Percentiles rank a stretch among this genome's conserved stretches.
phyloP scores from a whole-genome alignment of 2,888 invertebrate species.

The Nephrotoma flavescens region DNA sequence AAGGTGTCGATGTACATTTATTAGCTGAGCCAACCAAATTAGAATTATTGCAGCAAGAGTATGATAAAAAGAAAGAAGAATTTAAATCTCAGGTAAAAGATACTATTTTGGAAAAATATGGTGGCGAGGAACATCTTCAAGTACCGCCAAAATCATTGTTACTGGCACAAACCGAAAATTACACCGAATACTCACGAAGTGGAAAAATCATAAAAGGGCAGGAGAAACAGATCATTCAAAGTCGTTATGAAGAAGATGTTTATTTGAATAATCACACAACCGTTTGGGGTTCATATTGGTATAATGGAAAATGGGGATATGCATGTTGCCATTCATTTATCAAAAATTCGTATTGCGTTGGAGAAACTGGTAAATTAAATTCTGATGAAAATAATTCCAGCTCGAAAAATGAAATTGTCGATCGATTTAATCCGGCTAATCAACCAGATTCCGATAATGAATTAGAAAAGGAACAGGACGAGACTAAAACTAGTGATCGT shows the following conservation, averaged over 20 bases:
- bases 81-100: constrained; percentile 74
- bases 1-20: constrained; percentile 87
- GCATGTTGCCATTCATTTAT: constrained; percentile 89
- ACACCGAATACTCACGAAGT: constrained; percentile 87
- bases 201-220: constrained; percentile 78
- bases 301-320: constrained; percentile 86
- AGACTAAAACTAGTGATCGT: background rate
- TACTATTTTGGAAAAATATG: constrained; percentile 82
- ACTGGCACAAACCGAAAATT: constrained; percentile 89
- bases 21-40: constrained; percentile 96
- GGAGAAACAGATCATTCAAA: constrained; percentile 70
- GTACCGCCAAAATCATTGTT: constrained; percentile 73
- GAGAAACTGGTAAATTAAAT: constrained; percentile 33
- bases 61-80: constrained; percentile 75
- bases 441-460: background rate
- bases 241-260: constrained; percentile 90
- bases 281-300: constrained; percentile 96
- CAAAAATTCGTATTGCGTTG: constrained; percentile 46
- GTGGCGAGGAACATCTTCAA: constrained; percentile 83
- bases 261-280: constrained; percentile 83
- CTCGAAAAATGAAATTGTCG: background rate
- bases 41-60: constrained; percentile 80
- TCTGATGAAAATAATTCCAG: background rate
- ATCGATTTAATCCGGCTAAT: background rate
- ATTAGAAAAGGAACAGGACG: background rate